Evolutionary conservation across 1,140 invertebrate species (phyloP).

Genomic region (Ceratoteleas bidentatus): DNA sequence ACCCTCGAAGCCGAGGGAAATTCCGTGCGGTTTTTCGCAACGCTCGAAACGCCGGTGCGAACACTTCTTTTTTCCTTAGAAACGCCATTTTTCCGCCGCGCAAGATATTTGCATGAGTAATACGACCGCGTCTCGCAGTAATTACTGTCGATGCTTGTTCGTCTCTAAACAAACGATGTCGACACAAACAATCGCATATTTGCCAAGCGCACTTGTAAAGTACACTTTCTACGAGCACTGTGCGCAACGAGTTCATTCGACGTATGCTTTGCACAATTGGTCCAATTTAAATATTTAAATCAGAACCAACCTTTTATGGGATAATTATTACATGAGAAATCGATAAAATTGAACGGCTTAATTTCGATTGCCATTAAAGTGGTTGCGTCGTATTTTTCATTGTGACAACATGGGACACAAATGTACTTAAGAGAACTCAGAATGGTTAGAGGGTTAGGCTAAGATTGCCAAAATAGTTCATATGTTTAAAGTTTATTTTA

Average conservation of each 20-base stretch:
- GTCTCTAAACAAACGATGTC: conserved; percentile 31
- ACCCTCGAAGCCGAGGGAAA: background rate
- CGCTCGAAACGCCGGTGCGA: too few relatives aligned
- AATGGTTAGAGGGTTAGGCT: too few relatives aligned
- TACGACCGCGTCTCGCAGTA: conserved; percentile 5
- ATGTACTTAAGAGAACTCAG: too few relatives aligned
- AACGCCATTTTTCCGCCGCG: background rate
- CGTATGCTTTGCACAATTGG: conserved; percentile 31
- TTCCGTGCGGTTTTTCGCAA: background rate
- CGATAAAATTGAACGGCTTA: too few relatives aligned
- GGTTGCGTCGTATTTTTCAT: too few relatives aligned
- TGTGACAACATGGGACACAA: too few relatives aligned
- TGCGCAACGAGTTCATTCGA: conserved; percentile 10
- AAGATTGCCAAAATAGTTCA: too few relatives aligned
- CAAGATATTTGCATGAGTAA: conserved; percentile 28
- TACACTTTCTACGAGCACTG: conserved; percentile 2
- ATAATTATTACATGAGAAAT: background rate
- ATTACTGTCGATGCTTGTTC: conserved; percentile 34
- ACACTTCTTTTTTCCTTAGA: background rate
- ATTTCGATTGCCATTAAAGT: too few relatives aligned
- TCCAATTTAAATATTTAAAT: conserved; percentile 40
- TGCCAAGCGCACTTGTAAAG: conserved; percentile 9
- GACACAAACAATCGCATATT: conserved; percentile 39
- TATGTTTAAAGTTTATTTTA: too few relatives aligned
- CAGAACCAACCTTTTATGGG: conserved; percentile 2